Conservation (phyloP, 2,797 vertebrate species). For the Sebastes paucispinis region DNA sequence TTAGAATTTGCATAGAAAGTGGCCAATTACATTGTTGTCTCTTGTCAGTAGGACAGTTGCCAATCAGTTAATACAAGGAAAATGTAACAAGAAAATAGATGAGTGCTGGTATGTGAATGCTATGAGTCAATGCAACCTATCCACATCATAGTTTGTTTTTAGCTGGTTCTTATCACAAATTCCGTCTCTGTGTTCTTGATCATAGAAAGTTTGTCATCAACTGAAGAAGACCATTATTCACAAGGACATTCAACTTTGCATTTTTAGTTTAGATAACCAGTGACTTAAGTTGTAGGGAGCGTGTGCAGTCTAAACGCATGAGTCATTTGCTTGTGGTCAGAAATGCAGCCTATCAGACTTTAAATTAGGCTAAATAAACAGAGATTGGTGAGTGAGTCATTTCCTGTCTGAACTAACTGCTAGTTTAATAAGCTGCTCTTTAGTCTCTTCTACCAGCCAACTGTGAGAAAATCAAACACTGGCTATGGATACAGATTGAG, state of each 20-base stretch:
- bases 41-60: background rate
- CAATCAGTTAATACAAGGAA: background rate
- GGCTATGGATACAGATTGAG: background rate
- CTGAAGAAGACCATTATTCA: background rate
- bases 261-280: background rate
- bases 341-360: background rate
- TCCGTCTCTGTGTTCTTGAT: background rate
- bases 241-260: background rate
- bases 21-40: background rate
- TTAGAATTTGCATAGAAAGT: no score
- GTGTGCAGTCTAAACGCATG: background rate
- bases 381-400: constrained; percentile 18
- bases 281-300: background rate
- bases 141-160: background rate
- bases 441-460: background rate
- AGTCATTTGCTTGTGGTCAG: constrained; percentile 4
- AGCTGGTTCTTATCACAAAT: background rate
- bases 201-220: background rate
- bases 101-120: background rate
- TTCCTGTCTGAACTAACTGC: constrained; percentile 1
- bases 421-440: background rate
- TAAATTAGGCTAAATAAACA: background rate
- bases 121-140: background rate
- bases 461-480: constrained; percentile 19
- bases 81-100: background rate